Evolutionary conservation across 2,797 vertebrate species (phyloP), one percentile per base, ranked within the genome.

Genomic region (Lateolabrax maculatus): DNA sequence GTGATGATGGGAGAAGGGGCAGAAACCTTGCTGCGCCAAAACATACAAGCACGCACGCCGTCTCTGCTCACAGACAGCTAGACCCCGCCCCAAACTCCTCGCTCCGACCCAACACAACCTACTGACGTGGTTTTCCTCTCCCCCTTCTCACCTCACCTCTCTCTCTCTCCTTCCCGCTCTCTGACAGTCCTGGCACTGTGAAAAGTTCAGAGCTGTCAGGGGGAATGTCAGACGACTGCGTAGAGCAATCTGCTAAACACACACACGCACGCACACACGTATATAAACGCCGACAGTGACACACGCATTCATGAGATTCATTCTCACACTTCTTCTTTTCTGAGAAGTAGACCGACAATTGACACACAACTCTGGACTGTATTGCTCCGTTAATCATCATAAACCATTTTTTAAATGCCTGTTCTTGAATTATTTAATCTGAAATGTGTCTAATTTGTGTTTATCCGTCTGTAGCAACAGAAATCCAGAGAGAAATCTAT

Each of bases 191-290:
- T 83, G 81, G 87, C 88, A 92, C 92, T 94, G 92, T 97, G 97
- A 97, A 97, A 98, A 98, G 97, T 98, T 98, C 98, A 98, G 83
- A 93, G 96, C 97, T 98, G 97, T 98, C 97, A 97, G 91, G 91
- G 93, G 95, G 95, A 97, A 97, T 97, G 96, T 96, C 97, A 96
- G 94, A 90, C 88, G 56, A 92, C 90, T 84, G 86, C 79, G 81
- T 87, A 63, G 89, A 92, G 93, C 92, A 91, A 93, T 95, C 93
- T 86, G 79, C 91, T 92, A 80, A 85, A 92, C 89, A 89, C 89
- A 91, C 84, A 75, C 81, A 79, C 74, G 66, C 76, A 55, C 80
- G 55, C 60, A 51, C 77, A 77, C 56, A 81, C 73, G 44, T 53
- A 72, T 78, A 36, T 46, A 60, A 61, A 62, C 61, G 56, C 61